Base-by-base conservation (phyloP, 2,888 invertebrate species). In the Bellardia bayeri region DNA sequence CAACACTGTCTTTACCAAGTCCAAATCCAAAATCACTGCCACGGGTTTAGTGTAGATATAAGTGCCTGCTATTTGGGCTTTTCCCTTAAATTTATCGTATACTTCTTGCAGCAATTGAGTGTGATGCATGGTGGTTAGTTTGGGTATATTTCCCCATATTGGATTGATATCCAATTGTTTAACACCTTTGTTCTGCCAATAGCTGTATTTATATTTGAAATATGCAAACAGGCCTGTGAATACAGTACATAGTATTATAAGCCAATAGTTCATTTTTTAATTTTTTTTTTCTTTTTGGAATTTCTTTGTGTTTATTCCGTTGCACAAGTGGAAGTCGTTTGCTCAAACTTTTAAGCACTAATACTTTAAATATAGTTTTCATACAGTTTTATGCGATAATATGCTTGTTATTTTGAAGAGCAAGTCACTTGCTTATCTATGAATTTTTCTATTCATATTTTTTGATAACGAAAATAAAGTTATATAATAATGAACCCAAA, bases 1-100 rank as follows among this genome's bases (percentile, higher is more conserved):
- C 0, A 94, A 85, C 45, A 94, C 89, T 2, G 88, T 49, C 81
- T 93, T 93, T 0, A 91, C 90, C 8, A 94, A 51, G 6, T 94
- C 93, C 30, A 94, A 87, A 68, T 93, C 91, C 0, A 91, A 82
- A 0, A 90, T 87, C 1, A 93, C 82, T 0, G 90, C 90, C 1
- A 90, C 84, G 7, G 93, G 93, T 7, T 61, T 85, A 0, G 90
- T 84, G n/a, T 89, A 92, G 0, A 92, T 45, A 69, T 91, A 93
- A 0, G 90, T 87, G 14, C 92, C 92, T 6, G 90, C 92, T 45
- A 92, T 33, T 13, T 86, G 85, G 2, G 81, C 76, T 40, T 89
- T 89, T 0, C 89, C 90, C 68, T 91, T 91, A n/a, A 91, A 90
- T 1, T 90, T 82, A 1, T 89, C 87, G 56, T 93, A 93, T 13